Evolutionary conservation across 2,888 invertebrate genomes (phyloP).

Genomic region (Eupithecia subumbrata): DNA sequence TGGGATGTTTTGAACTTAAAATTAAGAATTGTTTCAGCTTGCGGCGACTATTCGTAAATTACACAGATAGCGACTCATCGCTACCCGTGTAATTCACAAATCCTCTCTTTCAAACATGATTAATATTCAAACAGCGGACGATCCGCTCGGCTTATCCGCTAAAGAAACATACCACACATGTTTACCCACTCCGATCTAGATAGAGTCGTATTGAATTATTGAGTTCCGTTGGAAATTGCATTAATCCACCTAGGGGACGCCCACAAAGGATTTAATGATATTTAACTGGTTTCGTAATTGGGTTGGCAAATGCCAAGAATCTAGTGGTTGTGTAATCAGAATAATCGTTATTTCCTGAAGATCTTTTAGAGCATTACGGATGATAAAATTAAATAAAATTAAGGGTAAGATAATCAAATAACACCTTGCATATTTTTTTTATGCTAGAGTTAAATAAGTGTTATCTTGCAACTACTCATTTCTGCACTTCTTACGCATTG

Average conservation of each 20-base stretch:
- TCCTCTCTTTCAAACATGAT: background rate
- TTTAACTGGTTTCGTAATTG: conserved; percentile 34
- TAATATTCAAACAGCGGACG: background rate
- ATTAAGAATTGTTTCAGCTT: too few relatives aligned
- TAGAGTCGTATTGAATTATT: conserved; percentile 54
- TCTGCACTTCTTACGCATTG: too few relatives aligned
- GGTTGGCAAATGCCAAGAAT: background rate
- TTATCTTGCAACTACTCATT: too few relatives aligned
- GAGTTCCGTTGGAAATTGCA: conserved; percentile 50
- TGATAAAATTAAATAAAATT: background rate
- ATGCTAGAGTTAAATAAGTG: too few relatives aligned
- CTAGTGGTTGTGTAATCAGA: background rate
- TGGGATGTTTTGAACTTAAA: too few relatives aligned
- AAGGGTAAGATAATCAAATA: background rate
- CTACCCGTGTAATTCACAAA: background rate
- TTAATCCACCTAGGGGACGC: conserved; percentile 45
- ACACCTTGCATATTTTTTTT: background rate
- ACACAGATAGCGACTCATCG: background rate
- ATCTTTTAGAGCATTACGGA: background rate
- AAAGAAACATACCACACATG: conserved; percentile 7
- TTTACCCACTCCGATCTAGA: conserved; percentile 23
- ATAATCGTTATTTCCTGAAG: background rate
- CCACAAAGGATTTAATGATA: conserved; percentile 32
- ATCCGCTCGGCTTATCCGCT: conserved; percentile 7
- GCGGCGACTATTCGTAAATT: too few relatives aligned